phyloP scores from a whole-genome alignment of 2,113 vertebrate species.

The Channa argus region DNA sequence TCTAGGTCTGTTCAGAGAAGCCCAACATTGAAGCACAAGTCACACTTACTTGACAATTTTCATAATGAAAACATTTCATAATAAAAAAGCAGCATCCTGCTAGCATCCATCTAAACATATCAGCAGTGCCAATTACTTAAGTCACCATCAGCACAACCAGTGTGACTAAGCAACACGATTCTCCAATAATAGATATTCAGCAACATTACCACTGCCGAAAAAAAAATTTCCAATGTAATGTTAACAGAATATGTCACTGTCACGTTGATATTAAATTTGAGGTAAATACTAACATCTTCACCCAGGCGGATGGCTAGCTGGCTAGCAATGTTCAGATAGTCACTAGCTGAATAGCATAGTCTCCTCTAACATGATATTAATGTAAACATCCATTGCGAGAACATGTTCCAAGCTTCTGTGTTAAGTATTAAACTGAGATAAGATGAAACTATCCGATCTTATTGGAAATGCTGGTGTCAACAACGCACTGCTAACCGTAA shows the following conservation, averaged over 20 bases:
- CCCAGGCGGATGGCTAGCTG: slow-evolving; percentile 26
- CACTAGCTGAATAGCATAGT: too few species aligned
- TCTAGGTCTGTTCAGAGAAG: neutral
- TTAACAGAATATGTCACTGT: too few species aligned
- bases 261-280: too few species aligned
- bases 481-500: slow-evolving; percentile 11
- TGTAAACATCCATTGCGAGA: neutral
- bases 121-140: neutral
- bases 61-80: neutral
- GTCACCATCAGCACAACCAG: neutral
- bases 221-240: too few species aligned
- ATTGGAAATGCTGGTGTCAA: neutral
- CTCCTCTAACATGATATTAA: neutral
- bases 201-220: too few species aligned
- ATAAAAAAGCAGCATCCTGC: neutral
- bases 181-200: neutral
- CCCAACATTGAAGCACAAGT: neutral
- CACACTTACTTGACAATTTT: neutral
- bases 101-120: neutral
- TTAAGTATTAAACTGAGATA: accelerated
- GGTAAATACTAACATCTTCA: slow-evolving; percentile 21
- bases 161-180: neutral
- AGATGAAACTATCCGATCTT: neutral
- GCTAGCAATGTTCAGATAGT: slow-evolving; percentile 30
- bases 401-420: accelerated